Evolutionary conservation across 2,888 invertebrate species (phyloP).

Genomic region (Ametastegia equiseti): DNA sequence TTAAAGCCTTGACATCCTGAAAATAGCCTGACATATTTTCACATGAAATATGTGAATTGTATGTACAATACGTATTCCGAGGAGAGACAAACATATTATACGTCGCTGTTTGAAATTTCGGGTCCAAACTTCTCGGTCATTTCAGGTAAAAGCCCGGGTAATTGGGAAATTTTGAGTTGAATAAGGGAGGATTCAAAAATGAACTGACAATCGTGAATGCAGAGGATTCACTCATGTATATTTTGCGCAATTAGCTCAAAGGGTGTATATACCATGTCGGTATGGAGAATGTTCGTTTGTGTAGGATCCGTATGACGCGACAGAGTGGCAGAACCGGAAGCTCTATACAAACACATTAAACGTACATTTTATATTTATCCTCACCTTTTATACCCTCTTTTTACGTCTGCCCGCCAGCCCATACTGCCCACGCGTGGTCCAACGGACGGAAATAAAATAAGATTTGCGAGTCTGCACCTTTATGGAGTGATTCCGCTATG

Average conservation of each 20-base stretch:
- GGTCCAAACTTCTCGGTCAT: too few relatives aligned
- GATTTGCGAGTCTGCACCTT: background rate
- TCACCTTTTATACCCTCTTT: background rate
- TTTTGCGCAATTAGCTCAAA: slow-evolving; percentile 8
- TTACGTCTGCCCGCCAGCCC: background rate
- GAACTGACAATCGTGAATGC: background rate
- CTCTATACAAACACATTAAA: slow-evolving; percentile 24
- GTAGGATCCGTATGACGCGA: background rate
- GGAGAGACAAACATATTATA: too few relatives aligned
- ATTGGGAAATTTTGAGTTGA: too few relatives aligned
- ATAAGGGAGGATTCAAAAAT: background rate
- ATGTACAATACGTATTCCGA: too few relatives aligned
- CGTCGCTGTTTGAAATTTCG: background rate
- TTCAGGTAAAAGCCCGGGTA: too few relatives aligned
- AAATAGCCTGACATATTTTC: too few relatives aligned
- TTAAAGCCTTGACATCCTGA: too few relatives aligned
- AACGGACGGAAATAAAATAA: background rate
- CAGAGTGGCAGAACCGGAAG: background rate
- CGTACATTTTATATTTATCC: background rate
- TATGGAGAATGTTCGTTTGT: background rate
- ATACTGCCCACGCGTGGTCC: background rate
- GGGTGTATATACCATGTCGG: background rate
- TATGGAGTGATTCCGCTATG: background rate
- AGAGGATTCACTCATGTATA: background rate
- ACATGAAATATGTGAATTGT: too few relatives aligned